These are phyloP conservation scores for Acleris laterana DNA, from an alignment of 2,888 invertebrate genomes.

Conservation along the genomic window DNA sequence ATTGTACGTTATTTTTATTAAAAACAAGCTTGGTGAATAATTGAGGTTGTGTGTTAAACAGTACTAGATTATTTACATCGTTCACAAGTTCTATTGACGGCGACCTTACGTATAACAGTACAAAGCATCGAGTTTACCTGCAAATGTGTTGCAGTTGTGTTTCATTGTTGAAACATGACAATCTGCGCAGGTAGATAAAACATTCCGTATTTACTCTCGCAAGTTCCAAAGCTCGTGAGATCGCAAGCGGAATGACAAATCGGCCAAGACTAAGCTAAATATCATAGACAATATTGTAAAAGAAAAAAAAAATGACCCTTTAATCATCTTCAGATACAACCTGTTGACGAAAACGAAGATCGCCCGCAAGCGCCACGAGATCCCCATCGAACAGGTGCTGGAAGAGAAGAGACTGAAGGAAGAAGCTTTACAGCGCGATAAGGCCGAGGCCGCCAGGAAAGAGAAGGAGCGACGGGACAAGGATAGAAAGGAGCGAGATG, in stretches of 20 bases:
- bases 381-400: slow-evolving; percentile 74
- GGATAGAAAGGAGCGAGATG: slow-evolving; percentile 64
- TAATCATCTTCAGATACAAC: slow-evolving; percentile 60
- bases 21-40: no score
- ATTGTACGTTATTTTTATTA: no score
- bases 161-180: slow-evolving; percentile 10
- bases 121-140: neutral
- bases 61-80: no score
- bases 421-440: slow-evolving; percentile 58
- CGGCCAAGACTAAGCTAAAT: no score
- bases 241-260: slow-evolving; percentile 61
- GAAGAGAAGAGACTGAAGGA: slow-evolving; percentile 71
- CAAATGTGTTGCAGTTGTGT: neutral
- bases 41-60: no score
- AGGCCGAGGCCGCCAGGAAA: slow-evolving; percentile 58
- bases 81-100: no score
- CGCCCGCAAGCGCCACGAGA: slow-evolving; percentile 68
- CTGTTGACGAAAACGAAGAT: slow-evolving; percentile 76
- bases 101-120: no score
- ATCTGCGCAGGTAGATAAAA: slow-evolving; percentile 56
- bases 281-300: no score
- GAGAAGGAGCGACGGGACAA: slow-evolving; percentile 59
- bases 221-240: slow-evolving; percentile 49
- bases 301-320: neutral
- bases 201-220: slow-evolving; percentile 65